Conservation (phyloP, 2,797 vertebrate species). For the Bradypodion pumilum region DNA sequence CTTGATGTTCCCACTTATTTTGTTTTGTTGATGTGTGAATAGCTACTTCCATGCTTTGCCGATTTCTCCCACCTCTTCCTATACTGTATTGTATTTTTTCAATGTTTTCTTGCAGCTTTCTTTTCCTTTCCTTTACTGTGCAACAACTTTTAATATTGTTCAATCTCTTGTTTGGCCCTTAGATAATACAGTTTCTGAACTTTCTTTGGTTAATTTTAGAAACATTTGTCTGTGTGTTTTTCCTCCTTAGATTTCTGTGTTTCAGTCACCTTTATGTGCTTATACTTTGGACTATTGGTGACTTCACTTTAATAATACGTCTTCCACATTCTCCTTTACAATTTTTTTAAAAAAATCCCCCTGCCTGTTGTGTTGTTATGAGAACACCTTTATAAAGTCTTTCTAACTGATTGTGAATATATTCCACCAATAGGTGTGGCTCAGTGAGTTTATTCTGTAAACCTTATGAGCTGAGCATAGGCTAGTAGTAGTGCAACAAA, state of each 20-base stretch:
- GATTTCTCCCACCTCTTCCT: not conserved
- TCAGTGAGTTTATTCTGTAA: not conserved
- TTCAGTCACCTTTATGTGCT: not conserved
- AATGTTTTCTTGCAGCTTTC: not conserved
- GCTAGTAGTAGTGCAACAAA: not conserved
- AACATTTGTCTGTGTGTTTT: not conserved
- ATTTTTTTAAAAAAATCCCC: not conserved
- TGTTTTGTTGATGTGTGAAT: not conserved
- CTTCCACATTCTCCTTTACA: not conserved
- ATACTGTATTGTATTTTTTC: not conserved
- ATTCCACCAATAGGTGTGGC: not conserved
- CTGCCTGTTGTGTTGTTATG: not conserved
- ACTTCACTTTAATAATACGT: not conserved
- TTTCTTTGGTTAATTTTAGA: conserved; percentile 4
- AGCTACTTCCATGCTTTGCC: not conserved
- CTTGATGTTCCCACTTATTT: not conserved
- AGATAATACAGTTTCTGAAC: not conserved
- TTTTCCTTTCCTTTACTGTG: not conserved
- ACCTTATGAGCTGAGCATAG: not conserved
- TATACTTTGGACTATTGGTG: not conserved
- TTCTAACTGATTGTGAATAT: not conserved
- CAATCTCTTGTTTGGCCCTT: not conserved
- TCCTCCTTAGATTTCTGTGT: not conserved
- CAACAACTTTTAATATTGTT: not conserved
- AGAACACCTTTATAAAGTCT: not conserved